Conservation (phyloP, 2,113 vertebrate species). For the Rhadina sibilatrix region DNA sequence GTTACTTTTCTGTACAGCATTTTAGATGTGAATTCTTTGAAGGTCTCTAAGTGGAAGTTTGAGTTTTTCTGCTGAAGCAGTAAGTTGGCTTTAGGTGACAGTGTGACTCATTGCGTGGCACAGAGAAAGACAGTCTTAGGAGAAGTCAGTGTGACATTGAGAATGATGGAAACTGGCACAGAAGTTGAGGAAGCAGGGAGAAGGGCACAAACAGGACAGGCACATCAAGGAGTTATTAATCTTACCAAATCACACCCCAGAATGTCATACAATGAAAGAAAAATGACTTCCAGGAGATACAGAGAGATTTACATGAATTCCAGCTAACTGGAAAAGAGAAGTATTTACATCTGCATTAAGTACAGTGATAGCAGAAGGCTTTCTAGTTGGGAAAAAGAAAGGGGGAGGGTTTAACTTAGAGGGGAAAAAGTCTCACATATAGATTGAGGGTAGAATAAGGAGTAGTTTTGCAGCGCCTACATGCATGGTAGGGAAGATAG, state of each 20-base stretch:
- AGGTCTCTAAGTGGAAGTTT: not conserved
- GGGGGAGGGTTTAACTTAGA: not conserved
- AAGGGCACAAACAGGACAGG: not conserved
- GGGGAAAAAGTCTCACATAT: accelerated
- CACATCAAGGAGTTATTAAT: not conserved
- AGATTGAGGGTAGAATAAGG: not conserved
- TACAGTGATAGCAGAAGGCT: not conserved
- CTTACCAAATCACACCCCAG: not conserved
- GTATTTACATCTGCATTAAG: not conserved
- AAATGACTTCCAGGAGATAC: not conserved
- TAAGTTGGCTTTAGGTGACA: not conserved
- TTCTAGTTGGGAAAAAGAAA: not conserved
- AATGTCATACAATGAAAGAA: not conserved
- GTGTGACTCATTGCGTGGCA: not conserved
- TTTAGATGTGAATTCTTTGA: not conserved
- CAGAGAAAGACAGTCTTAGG: not conserved
- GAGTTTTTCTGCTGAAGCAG: not conserved
- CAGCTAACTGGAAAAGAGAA: not conserved
- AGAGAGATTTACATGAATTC: not conserved
- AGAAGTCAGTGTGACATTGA: not conserved
- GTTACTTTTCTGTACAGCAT: not conserved
- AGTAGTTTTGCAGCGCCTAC: not conserved
- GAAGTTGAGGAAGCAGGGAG: not conserved
- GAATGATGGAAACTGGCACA: not conserved
- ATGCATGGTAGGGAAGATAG: not conserved